phyloP scores from a whole-genome alignment of 2,113 vertebrate genomes.

The Platichthys flesus region DNA sequence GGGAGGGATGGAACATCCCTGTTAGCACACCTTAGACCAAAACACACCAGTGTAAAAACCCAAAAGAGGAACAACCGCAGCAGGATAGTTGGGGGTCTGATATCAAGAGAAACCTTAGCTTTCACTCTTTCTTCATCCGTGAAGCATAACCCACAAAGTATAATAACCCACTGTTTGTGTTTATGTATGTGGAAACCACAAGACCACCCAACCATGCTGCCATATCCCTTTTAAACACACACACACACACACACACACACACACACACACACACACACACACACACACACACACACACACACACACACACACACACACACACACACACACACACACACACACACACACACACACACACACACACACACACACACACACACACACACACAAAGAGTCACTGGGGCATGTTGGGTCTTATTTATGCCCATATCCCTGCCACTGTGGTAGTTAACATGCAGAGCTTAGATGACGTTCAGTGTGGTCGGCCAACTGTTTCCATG shows the following conservation, averaged over 20 bases:
- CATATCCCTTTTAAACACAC: constrained; percentile 17
- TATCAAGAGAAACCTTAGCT: constrained; percentile 14
- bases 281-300: constrained; percentile 9
- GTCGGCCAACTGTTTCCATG: constrained; percentile 66
- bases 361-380: constrained; percentile 17
- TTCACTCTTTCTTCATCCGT: constrained; percentile 42
- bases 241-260: constrained; percentile 17
- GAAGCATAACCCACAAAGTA: constrained; percentile 24
- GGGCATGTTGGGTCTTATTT: constrained; percentile 30
- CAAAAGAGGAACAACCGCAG: constrained; percentile 36
- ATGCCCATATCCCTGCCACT: constrained; percentile 37
- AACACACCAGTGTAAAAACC: constrained; percentile 37
- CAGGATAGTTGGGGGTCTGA: constrained; percentile 61
- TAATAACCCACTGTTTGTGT: background rate
- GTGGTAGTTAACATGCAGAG: constrained; percentile 74
- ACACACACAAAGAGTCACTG: background rate
- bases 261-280: constrained; percentile 8
- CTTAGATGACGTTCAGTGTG: constrained; percentile 41
- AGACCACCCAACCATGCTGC: constrained; percentile 73
- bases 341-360: constrained; percentile 19
- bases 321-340: constrained; percentile 9
- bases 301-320: constrained; percentile 3
- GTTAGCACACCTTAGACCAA: constrained; percentile 53
- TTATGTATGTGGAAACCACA: constrained; percentile 29
- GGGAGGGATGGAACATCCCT: constrained; percentile 47